Percentiles rank a stretch among this genome's conserved stretches.
These are phyloP conservation scores for Eilema sororculum DNA, from an alignment of 2,888 invertebrate genomes.

Conservation along the genomic window DNA sequence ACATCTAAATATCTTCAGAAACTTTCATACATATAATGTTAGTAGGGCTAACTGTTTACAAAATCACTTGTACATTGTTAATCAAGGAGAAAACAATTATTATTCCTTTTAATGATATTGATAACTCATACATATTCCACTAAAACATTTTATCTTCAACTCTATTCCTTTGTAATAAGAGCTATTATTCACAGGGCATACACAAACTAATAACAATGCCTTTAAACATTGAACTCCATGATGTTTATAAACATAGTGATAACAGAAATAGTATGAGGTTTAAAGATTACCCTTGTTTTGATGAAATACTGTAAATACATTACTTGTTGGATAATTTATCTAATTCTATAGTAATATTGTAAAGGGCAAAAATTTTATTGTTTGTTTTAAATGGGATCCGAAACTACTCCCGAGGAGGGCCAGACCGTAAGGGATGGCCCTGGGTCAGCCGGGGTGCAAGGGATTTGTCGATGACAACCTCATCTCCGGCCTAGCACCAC, in stretches of 20 bases:
- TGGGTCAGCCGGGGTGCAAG: too few species aligned
- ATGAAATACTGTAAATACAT: background rate
- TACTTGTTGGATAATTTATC: background rate
- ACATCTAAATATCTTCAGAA: too few species aligned
- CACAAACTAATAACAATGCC: background rate
- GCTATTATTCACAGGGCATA: background rate
- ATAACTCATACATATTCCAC: background rate
- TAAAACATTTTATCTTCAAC: background rate
- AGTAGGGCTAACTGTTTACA: too few species aligned
- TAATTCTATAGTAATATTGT: too few species aligned
- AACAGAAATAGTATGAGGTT: background rate
- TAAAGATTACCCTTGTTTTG: constrained; percentile 10
- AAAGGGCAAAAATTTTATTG: too few species aligned
- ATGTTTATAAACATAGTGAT: background rate
- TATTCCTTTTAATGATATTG: background rate
- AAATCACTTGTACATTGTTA: too few species aligned
- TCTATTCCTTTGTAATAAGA: background rate
- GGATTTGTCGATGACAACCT: too few species aligned
- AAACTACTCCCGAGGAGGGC: too few species aligned
- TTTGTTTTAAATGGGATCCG: too few species aligned
- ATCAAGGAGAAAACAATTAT: background rate
- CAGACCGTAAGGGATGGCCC: too few species aligned
- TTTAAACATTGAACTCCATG: background rate
- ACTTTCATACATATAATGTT: too few species aligned
- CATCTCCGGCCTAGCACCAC: too few species aligned